Evolutionary conservation across 2,113 vertebrate species (phyloP).

Genomic region (Lipophrys pholis): DNA sequence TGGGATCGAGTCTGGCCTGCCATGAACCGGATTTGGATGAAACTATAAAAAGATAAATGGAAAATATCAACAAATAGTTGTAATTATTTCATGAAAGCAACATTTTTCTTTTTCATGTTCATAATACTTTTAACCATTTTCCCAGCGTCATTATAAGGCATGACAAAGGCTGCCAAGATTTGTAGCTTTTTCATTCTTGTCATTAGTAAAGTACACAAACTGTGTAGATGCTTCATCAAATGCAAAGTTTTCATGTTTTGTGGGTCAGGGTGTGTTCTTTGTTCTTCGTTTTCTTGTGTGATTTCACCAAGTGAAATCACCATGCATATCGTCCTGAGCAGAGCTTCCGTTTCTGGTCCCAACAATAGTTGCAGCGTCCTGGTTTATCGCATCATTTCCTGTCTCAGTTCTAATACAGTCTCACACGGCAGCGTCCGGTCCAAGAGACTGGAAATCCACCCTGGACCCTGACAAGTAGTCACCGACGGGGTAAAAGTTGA

Average conservation of each 20-base stretch:
- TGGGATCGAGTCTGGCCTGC: no score
- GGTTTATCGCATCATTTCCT: slow-evolving; percentile 79
- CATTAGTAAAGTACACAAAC: not conserved
- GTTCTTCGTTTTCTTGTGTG: slow-evolving; percentile 28
- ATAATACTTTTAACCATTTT: no score
- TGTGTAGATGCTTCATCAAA: no score
- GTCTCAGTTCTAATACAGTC: slow-evolving; percentile 58
- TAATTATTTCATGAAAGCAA: no score
- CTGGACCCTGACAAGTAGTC: not conserved
- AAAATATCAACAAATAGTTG: no score
- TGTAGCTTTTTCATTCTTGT: not conserved
- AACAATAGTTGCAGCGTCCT: slow-evolving; percentile 83
- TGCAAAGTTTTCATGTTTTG: no score
- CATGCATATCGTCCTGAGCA: slow-evolving; percentile 66
- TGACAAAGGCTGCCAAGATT: not conserved
- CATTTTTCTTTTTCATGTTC: no score
- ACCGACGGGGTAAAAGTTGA: slow-evolving; percentile 35
- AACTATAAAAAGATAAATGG: no score
- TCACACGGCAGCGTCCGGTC: slow-evolving; percentile 43
- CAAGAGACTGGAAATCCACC: slow-evolving; percentile 44
- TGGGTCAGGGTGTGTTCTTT: slow-evolving; percentile 20
- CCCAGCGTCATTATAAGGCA: no score
- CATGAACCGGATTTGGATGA: no score
- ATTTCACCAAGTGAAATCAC: slow-evolving; percentile 21
- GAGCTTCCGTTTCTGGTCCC: slow-evolving; percentile 72